Base-by-base conservation (phyloP, 2,888 invertebrate species). In the Folsomia manolachei region DNA sequence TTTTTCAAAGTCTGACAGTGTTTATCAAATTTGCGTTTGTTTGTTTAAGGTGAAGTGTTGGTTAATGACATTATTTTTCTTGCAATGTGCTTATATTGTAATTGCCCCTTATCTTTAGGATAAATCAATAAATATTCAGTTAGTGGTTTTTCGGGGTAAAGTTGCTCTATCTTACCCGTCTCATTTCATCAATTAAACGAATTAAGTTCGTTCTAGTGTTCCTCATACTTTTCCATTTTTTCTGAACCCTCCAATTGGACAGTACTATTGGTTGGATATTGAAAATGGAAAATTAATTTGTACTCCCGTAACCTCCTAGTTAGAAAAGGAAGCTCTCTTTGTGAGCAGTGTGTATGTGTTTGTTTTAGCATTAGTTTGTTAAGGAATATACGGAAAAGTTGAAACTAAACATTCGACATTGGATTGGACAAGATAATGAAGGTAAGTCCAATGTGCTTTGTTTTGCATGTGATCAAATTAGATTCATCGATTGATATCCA, bases 341-440 rank as follows among this genome's bases (percentile, higher is more conserved):
- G 39, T 39, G 39, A 39, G 7, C 39, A 56, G 56, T 56, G 56
- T 56, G 7, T 51, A 51, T 51, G 9, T 51, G 51, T 51, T 51
- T 11, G 9, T 9, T 51, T 11, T 51, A 11, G 51, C 18, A 11
- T 7, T 18, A 19, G 56, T 19, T 56, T 56, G 19, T 21, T 56
- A 7, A 7, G 21, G 19, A 56, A 19, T 56, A 14, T 56, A 19
- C 19, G 21, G 56, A 56, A 18, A 56, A 18, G 56, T 56, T 14
- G 19, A 56, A 7, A 14, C 7, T 39, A 39, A 7, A 56, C 56
- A 56, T 56, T 56, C 7, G 56, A 56, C 21, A 19, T 51, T 69
- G 53, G 21, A 26, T 73, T 74, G 74, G 74, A 74, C 70, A 71
- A 71, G 71, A 70, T 69, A 53, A 74, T 63, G 69, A 74, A 69